Percentiles rank a stretch among this genome's conserved stretches.
phyloP scores from a whole-genome alignment of 2,797 vertebrate species.

The Carcharodon carcharias region DNA sequence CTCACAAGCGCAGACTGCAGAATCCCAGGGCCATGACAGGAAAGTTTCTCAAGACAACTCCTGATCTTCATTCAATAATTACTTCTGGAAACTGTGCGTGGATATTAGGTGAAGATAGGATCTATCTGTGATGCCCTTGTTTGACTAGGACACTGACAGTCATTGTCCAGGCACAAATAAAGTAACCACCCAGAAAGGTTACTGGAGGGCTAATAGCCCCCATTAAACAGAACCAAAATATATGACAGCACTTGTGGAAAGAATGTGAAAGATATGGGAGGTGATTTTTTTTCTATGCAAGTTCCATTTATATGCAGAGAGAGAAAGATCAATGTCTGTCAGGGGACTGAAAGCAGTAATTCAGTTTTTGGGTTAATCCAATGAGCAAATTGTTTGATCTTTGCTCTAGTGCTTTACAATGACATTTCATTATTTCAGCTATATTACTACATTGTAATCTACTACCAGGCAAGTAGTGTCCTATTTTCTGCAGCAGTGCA shows the following conservation, averaged over 20 bases:
- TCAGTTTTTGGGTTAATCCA: background rate
- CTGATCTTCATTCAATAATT: background rate
- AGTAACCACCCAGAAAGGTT: background rate
- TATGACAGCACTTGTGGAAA: background rate
- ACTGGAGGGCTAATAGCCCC: background rate
- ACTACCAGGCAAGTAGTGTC: background rate
- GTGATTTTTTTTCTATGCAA: background rate
- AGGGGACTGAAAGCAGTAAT: background rate
- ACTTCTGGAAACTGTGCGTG: background rate
- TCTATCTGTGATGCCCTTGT: background rate
- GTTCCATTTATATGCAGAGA: background rate
- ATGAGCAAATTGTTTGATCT: background rate
- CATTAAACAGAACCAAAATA: background rate
- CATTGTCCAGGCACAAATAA: background rate
- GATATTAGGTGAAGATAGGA: background rate
- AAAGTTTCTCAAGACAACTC: background rate
- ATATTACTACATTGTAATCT: background rate
- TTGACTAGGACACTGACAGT: background rate
- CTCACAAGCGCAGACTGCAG: background rate
- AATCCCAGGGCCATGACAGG: background rate
- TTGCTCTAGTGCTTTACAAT: background rate
- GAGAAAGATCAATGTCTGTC: background rate
- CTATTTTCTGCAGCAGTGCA: background rate
- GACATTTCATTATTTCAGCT: background rate
- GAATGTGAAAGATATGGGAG: background rate